Conservation (phyloP, 2,888 invertebrate species). For the Magallana nippona region DNA sequence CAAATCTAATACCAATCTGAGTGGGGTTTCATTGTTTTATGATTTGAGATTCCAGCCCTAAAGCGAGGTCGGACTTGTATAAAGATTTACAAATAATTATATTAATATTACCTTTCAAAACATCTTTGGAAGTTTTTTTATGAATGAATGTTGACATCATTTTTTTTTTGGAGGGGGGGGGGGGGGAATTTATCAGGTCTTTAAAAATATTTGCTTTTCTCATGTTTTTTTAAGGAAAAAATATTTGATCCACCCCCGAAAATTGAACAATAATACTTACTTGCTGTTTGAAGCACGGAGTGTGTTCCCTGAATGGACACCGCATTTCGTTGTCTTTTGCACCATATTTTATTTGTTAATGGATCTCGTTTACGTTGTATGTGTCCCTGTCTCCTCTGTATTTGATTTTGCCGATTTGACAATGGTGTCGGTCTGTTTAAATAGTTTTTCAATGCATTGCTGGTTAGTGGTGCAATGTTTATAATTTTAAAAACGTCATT, state of each 20-base stretch:
- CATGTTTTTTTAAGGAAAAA: background rate
- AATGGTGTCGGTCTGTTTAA: background rate
- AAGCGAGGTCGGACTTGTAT: too few relatives aligned
- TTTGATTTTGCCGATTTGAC: background rate
- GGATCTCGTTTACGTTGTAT: too few relatives aligned
- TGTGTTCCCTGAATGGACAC: constrained; percentile 68
- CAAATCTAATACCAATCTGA: too few relatives aligned
- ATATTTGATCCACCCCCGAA: background rate
- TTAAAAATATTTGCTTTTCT: too few relatives aligned
- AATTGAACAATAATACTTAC: constrained; percentile 46
- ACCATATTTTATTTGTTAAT: constrained; percentile 58
- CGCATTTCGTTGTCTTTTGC: constrained; percentile 61
- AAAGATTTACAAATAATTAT: too few relatives aligned
- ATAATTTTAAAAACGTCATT: background rate
- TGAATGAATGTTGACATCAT: too few relatives aligned
- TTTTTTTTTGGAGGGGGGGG: too few relatives aligned
- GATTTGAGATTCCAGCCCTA: too few relatives aligned
- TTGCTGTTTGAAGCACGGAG: constrained; percentile 62
- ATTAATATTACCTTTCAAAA: too few relatives aligned
- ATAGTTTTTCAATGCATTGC: constrained; percentile 1
- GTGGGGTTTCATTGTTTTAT: too few relatives aligned
- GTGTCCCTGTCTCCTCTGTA: background rate
- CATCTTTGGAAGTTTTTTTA: too few relatives aligned
- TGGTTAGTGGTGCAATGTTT: constrained; percentile 42
- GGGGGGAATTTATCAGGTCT: too few relatives aligned